Evolutionary conservation across 2,888 invertebrate species (phyloP), one percentile per base, ranked within the genome.

Genomic region (Julus scandinavius): DNA sequence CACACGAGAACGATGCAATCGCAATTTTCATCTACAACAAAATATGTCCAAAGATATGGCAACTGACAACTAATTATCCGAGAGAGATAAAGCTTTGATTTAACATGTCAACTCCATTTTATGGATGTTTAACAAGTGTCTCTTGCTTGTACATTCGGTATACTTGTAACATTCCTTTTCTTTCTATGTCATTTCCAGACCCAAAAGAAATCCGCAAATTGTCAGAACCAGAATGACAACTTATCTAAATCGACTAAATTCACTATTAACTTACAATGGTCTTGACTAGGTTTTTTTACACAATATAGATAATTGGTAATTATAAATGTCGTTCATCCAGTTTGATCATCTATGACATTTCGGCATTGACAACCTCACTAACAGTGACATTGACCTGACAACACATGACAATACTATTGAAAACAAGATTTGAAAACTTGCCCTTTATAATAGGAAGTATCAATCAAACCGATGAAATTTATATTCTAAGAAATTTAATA

Each of bases 11-110:
- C 1, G 38, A 15, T 20, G 72, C 20, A 72, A 72, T 72, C 72
- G 54, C 54, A 72, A n/a, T 72, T 9, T 20, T 5, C 72, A 72
- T 29, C n/a, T 7, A 5, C n/a, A 29, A 72, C 0, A 38, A 80
- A 80, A 80, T 80, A 80, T 29, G 80, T 11, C 80, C 80, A 2
- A 4, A 80, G 38, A 80, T 80, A 80, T 38, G 80, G 1, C 29
- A 38, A 80, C 80, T 80, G 80, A 80, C 80, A 80, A 80, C 80
- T 80, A 38, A 80, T 80, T 80, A 80, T 38, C 9, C 13, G 38
- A 5, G 38, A 38, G 29, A 38, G 80, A 80, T 15, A 29, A 20
- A 13, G 38, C 38, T 6, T 38, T 38, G 80, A 80, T 80, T 80
- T 80, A 80, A 80, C 29, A 72, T 9, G 38, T 38, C 80, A 13